Evolutionary conservation across 2,113 vertebrate genomes (phyloP).

Genomic region (Xerus inauris): DNA sequence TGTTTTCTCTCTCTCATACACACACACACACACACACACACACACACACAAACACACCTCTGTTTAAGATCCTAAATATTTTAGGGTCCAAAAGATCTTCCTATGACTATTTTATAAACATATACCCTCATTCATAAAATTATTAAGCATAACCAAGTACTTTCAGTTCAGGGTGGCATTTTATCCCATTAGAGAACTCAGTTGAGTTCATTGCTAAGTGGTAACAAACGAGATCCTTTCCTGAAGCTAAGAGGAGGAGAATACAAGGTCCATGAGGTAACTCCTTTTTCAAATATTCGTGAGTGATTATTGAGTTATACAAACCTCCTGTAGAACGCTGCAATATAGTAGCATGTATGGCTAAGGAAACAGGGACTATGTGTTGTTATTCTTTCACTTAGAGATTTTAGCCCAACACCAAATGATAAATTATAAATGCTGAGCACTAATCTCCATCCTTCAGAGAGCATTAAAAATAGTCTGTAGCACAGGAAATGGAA

Average conservation of each 20-base stretch:
- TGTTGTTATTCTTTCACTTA: background rate
- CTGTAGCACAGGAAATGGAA: background rate
- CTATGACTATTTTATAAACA: background rate
- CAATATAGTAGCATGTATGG: background rate
- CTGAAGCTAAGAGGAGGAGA: background rate
- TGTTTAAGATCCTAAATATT: background rate
- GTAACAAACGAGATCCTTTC: background rate
- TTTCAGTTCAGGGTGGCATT: accelerated
- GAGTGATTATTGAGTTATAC: background rate
- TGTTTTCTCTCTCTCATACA: background rate
- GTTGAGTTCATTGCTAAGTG: background rate
- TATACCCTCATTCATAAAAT: background rate
- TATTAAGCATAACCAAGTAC: background rate
- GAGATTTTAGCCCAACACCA: background rate
- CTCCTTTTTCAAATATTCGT: background rate
- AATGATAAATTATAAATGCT: slow-evolving; percentile 44
- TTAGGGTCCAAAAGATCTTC: background rate
- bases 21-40: background rate
- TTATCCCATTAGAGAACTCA: background rate
- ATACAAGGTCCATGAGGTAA: accelerated
- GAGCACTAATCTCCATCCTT: background rate
- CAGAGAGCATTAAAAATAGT: background rate
- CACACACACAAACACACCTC: background rate
- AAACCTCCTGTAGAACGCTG: background rate
- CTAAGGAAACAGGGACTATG: background rate